Percentiles rank a stretch among this genome's conserved stretches.
phyloP scores from a whole-genome alignment of 2,797 vertebrate species.

The Glossophaga mutica region DNA sequence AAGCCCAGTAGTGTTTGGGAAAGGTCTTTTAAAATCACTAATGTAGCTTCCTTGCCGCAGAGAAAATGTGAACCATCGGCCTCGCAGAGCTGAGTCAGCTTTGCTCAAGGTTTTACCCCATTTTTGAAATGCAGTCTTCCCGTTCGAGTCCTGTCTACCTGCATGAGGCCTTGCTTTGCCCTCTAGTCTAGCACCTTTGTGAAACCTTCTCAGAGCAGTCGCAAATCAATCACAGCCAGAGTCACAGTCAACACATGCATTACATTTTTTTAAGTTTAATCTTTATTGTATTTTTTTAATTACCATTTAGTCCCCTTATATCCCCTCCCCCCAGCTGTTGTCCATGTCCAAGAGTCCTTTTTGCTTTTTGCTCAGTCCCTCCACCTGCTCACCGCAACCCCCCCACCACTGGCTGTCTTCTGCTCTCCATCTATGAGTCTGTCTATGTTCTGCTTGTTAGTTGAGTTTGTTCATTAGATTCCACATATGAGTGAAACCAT shows the following conservation, averaged over 20 bases:
- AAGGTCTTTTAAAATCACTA: not conserved
- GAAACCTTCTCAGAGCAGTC: not conserved
- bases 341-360: no score
- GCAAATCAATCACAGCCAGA: not conserved
- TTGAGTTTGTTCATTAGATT: no score
- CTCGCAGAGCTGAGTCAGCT: not conserved
- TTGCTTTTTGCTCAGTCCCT: no score
- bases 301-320: no score
- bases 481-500: no score
- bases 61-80: not conserved
- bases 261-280: not conserved
- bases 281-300: no score
- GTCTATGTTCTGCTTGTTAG: no score
- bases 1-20: not conserved
- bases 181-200: not conserved
- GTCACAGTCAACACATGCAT: not conserved
- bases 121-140: not conserved
- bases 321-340: no score
- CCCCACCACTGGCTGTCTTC: no score
- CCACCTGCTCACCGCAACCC: no score
- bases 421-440: no score
- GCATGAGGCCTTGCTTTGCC: not conserved
- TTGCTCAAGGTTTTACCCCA: not conserved
- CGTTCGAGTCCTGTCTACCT: not conserved
- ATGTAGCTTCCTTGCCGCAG: not conserved